Base-by-base conservation (phyloP, 2,888 invertebrate species). In the Hydrotaea cyrtoneurina region DNA sequence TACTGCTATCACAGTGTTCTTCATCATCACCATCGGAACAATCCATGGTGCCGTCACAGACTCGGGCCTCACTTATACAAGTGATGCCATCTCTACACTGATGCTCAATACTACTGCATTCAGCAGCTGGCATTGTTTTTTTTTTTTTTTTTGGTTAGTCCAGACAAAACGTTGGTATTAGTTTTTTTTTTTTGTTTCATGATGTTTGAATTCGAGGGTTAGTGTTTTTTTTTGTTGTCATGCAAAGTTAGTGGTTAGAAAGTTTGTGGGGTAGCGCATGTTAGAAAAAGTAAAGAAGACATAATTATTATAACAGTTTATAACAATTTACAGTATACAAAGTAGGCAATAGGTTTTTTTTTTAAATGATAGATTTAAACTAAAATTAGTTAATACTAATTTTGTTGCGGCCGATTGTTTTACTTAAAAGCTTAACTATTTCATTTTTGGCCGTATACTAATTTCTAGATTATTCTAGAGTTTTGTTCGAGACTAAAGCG, bases 1-100 rank as follows among this genome's bases (percentile, higher is more conserved):
- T 90, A 92, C 92, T 92, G 88, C 90, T 89, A 72, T 91, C 90
- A 88, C 92, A 92, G 80, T 90, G 88, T 53, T 92, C 90, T 87
- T 92, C 92, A 82, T 92, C 92, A 71, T 92, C 93, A 82, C 89
- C 91, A 74, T 89, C 88, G 57, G 87, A 88, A 87, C 92, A 93
- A 86, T 93, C 92, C 73, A 78, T 79, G 76, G 83, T 87, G 55
- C 91, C 90, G 87, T 93, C 93, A 86, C 92, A 93, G 64, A 90
- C 84, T 85, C 90, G 90, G 78, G 91, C 88, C 15, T 88, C 89
- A 86, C 91, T 91, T 72, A 92, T 91, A 86, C 92, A 92, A 75
- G 88, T 90, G 23, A 86, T 86, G 86, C 91, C 90, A 78, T 92
- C 91, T 83, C 89, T 89, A 86, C 92, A 92, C 78, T 90, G 90